phyloP scores from a whole-genome alignment of 2,113 vertebrate species.

The Chamaetylas fuelleborni region DNA sequence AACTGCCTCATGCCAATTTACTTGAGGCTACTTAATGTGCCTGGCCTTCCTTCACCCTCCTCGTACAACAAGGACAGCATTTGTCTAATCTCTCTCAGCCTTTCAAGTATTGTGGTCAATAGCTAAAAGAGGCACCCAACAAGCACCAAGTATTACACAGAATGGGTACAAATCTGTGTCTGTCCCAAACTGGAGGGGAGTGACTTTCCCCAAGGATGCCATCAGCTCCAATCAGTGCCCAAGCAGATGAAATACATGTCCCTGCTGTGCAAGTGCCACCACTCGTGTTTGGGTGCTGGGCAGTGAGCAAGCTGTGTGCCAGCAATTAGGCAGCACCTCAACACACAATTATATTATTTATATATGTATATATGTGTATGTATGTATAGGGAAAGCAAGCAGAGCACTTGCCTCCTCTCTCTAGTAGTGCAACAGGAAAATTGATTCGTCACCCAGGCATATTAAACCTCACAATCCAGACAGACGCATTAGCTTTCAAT shows the following conservation, averaged over 20 bases:
- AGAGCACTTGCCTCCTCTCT: not conserved
- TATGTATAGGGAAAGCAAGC: not conserved
- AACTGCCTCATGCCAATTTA: not conserved
- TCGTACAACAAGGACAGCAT: not conserved
- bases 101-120: not conserved
- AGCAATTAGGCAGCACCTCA: not conserved
- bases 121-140: not conserved
- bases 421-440: conserved; percentile 39
- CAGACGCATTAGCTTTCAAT: conserved; percentile 69
- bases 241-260: not conserved
- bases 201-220: not conserved
- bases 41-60: not conserved
- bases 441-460: conserved; percentile 50
- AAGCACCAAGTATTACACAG: not conserved
- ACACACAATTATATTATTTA: not conserved
- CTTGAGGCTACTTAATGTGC: conserved; percentile 4
- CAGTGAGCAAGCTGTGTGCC: not conserved
- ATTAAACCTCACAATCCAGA: conserved; percentile 52
- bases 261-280: not conserved
- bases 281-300: not conserved
- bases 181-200: not conserved
- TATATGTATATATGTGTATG: not conserved
- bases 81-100: not conserved
- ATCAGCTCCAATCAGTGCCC: not conserved
- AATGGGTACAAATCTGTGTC: not conserved